Evolutionary conservation across 1,140 invertebrate genomes (phyloP), one percentile per base, ranked within the genome.

Genomic region (Drosophila funebris): DNA sequence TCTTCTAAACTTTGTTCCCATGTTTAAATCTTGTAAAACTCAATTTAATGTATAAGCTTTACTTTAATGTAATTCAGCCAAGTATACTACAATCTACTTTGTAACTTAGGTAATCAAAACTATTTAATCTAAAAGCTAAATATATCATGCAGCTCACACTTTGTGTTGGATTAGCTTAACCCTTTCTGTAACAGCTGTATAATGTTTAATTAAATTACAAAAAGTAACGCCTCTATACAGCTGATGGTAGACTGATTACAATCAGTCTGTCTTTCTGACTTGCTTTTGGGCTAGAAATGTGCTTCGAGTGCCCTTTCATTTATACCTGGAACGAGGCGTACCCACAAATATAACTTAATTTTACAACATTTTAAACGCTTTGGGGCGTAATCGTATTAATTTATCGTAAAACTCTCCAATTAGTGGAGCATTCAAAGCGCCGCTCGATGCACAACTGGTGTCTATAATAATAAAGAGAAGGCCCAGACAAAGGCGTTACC

Each of bases 331-430:
- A 9, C 46, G 5, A 13, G 48, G 9, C 73, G 2, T 39, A 66
- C 24, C 43, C 24, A 39, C 61, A 82, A 87, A 79, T 88, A 88
- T 79, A 73, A 63, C 83, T 83, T 88, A 33, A 88, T 88, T 89
- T 69, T 22, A 68, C 11, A 50, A 31, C 53, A 68, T 63, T 73
- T 75, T 36, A 24, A 66, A 44, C 50, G 56, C 53, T 71, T 56
- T 31, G 53, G 54, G 76, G 76, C 69, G 79, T 77, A 70, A 76
- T 72, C 84, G 77, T 73, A 89, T 88, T 88, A 88, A 77, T 83
- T 76, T 89, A 73, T 57, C 76, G 88, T 89, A 73, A 89, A 88
- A 69, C 5, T 71, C 71, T 73, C 76, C 73, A 89, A 88, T 88
- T 89, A 88, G 84, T 54, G 24, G 57, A 20, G 22, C 63, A 89